Evolutionary conservation across 2,113 vertebrate genomes (phyloP).

Genomic region (Prunella fulvescens): DNA sequence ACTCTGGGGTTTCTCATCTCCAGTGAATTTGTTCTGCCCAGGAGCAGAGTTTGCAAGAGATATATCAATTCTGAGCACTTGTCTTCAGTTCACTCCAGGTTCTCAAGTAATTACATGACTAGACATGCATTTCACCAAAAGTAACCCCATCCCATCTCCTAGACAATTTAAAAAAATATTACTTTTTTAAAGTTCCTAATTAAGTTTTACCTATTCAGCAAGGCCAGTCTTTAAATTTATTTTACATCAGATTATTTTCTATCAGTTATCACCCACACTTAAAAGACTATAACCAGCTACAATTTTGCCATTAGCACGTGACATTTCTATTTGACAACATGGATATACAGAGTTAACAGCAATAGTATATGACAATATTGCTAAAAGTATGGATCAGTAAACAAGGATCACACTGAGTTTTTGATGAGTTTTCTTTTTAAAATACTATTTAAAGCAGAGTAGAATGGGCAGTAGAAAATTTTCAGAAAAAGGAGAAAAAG

Average conservation of each 20-base stretch:
- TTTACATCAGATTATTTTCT: neutral
- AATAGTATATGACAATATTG: neutral
- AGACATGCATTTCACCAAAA: neutral
- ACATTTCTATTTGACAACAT: neutral
- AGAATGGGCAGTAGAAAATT: neutral
- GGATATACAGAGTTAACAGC: neutral
- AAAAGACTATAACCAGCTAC: neutral
- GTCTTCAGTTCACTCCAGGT: conserved; percentile 4
- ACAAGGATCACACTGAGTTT: accelerated
- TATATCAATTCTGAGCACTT: conserved; percentile 32
- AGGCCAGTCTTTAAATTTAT: neutral
- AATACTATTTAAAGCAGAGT: neutral
- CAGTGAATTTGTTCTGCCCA: conserved; percentile 49
- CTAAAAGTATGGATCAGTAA: neutral
- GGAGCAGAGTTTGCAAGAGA: conserved; percentile 41
- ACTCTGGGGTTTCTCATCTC: conserved; percentile 46
- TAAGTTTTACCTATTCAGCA: neutral
- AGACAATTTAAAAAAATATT: neutral
- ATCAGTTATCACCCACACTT: neutral
- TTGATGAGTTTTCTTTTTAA: neutral
- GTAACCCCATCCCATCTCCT: neutral
- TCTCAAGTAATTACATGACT: conserved; percentile 20
- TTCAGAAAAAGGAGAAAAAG: neutral
- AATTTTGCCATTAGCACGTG: neutral
- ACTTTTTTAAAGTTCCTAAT: neutral